phyloP scores from a whole-genome alignment of 2,797 vertebrate species.

The Ceryle rudis region DNA sequence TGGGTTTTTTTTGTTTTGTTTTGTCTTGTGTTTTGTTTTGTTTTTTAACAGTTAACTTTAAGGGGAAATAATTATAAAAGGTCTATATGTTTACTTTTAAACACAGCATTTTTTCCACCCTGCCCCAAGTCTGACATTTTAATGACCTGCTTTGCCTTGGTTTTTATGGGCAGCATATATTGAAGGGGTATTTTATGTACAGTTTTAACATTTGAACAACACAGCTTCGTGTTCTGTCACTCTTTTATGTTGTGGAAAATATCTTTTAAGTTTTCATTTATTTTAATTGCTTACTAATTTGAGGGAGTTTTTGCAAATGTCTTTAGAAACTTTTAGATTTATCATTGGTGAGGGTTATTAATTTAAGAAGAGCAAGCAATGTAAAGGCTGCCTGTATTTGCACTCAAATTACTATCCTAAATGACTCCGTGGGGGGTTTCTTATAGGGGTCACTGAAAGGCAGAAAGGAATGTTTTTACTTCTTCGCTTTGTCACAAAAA shows the following conservation, averaged over 20 bases:
- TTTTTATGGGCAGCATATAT: slow-evolving; percentile 72
- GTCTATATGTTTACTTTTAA: slow-evolving; percentile 80
- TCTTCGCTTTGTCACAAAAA: slow-evolving; percentile 80
- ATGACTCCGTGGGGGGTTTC: slow-evolving; percentile 79
- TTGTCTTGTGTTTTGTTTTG: background rate
- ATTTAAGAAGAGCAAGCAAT: slow-evolving; percentile 73
- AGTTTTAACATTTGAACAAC: slow-evolving; percentile 73
- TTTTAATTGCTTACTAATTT: slow-evolving; percentile 65
- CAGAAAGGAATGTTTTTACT: slow-evolving; percentile 83
- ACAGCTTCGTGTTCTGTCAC: slow-evolving; percentile 61
- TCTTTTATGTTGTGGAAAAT: slow-evolving; percentile 57
- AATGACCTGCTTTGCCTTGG: slow-evolving; percentile 78
- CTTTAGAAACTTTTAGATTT: slow-evolving; percentile 41
- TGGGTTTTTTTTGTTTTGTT: background rate
- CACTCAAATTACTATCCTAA: slow-evolving; percentile 80
- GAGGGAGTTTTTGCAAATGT: slow-evolving; percentile 34
- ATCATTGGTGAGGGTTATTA: slow-evolving; percentile 53
- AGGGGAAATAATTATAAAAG: slow-evolving; percentile 74
- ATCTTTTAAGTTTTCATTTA: slow-evolving; percentile 65
- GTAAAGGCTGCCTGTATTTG: slow-evolving; percentile 66
- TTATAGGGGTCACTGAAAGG: slow-evolving; percentile 82
- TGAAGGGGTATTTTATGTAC: slow-evolving; percentile 76
- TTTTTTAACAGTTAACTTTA: slow-evolving; percentile 48
- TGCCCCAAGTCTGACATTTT: slow-evolving; percentile 80
- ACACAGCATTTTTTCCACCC: slow-evolving; percentile 76